Conservation (phyloP, 1,140 invertebrate species). For the Papilio helenus region DNA sequence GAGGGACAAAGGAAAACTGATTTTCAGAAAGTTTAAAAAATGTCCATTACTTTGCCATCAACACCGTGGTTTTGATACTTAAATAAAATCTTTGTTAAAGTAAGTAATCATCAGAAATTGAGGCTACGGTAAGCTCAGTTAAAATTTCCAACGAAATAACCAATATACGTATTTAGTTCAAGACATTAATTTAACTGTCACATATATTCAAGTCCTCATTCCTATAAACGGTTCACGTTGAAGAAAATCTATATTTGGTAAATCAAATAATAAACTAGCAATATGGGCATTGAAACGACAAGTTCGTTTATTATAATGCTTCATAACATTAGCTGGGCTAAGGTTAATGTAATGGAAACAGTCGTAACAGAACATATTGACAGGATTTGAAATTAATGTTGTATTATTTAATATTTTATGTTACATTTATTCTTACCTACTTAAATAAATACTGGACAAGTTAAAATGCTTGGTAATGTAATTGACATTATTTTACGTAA, state of each 20-base stretch:
- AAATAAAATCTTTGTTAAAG: not conserved
- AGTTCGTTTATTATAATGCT: slow-evolving; percentile 23
- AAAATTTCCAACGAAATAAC: not conserved
- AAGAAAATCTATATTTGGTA: slow-evolving; percentile 32
- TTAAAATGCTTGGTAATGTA: slow-evolving; percentile 11
- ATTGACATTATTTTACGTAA: slow-evolving; percentile 1
- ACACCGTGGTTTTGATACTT: not conserved
- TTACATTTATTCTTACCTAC: slow-evolving; percentile 25
- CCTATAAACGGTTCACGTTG: slow-evolving; percentile 17
- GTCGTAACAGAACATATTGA: slow-evolving; percentile 8
- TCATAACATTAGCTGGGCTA: slow-evolving; percentile 16
- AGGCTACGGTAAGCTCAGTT: not conserved
- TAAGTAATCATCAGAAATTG: not conserved
- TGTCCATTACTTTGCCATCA: not conserved
- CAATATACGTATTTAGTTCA: not conserved
- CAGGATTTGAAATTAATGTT: slow-evolving; percentile 14
- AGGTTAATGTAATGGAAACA: slow-evolving; percentile 15
- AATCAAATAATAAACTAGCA: slow-evolving; percentile 24
- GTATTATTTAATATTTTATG: not conserved
- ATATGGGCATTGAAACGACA: slow-evolving; percentile 11
- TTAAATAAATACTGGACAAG: slow-evolving; percentile 1
- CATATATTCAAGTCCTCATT: slow-evolving; percentile 25
- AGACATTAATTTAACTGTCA: slow-evolving; percentile 15
- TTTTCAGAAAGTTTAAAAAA: too few relatives aligned
- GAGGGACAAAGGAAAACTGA: too few relatives aligned